phyloP scores from a whole-genome alignment of 2,113 vertebrate species.

The Amblyornis subalaris region DNA sequence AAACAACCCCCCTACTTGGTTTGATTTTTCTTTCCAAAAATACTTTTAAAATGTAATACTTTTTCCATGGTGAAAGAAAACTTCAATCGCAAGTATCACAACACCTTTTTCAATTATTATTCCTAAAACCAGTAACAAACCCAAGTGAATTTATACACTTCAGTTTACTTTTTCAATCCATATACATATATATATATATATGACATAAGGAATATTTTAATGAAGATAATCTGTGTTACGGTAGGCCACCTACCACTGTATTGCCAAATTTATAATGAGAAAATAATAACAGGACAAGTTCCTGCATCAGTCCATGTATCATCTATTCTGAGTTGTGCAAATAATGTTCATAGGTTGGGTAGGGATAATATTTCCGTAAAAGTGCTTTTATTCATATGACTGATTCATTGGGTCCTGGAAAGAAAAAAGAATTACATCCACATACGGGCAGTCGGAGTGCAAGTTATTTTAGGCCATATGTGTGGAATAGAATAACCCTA shows the following conservation, averaged over 20 bases:
- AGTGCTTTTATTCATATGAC: not conserved
- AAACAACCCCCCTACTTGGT: not conserved
- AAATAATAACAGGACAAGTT: not conserved
- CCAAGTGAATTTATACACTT: not conserved
- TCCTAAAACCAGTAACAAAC: not conserved
- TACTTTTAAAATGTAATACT: not conserved
- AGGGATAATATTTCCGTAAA: not conserved
- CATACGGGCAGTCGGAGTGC: not conserved
- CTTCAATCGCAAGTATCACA: not conserved
- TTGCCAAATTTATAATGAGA: not conserved
- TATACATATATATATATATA: too few relatives aligned
- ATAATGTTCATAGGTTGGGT: not conserved
- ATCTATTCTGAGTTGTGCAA: not conserved
- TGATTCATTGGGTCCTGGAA: not conserved
- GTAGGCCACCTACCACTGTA: not conserved
- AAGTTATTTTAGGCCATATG: not conserved
- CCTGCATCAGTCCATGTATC: not conserved
- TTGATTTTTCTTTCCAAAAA: not conserved
- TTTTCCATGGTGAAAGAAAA: not conserved
- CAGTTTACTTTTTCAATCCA: not conserved
- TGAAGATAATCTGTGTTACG: not conserved
- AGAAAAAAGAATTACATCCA: not conserved
- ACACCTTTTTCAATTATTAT: not conserved
- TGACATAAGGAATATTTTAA: not conserved
- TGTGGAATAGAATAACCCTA: not conserved